Evolutionary conservation across 2,797 vertebrate species (phyloP), one percentile per base, ranked within the genome.

Genomic region (Acipenser ruthenus): DNA sequence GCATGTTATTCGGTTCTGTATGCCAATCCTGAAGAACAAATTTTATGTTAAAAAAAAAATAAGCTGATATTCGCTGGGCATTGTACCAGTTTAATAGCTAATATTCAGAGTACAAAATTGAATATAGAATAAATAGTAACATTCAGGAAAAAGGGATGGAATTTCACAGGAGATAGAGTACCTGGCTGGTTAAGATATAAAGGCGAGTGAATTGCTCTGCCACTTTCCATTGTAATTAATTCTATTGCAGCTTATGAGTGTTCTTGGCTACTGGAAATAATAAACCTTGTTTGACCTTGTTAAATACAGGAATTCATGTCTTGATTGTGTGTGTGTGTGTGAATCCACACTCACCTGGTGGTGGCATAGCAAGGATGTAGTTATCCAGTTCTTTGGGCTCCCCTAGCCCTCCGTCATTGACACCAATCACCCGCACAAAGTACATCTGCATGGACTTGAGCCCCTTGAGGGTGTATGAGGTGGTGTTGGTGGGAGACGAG

Each of bases 381-480:
- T 78, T 86, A 66, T 84, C 69, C 58, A 95, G 70, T 63, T 89
- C 85, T 0, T 74, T 52, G 0, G 91, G 78, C 10, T 75, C 73
- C 2, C 94, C 71, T 0, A 78, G 77, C 50, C 93, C 93, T 8
- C 89, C 80, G 1, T 89, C 79, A 0, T 89, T 89, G 48, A 82
- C 56, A 0, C 91, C 87, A 10, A 81, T 88, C 67, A 95, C 92
- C 2, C 89, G 86, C 13, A 93, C 69, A 70, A 90, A 82, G 80
- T 94, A 92, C 67, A 79, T 77, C 66, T 78, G 76, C 79, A 81
- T 80, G 66, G 87, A 62, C 52, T 69, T 87, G 0, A 95, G 87
- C 18, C 90, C 90, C 74, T 84, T 93, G 10, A 90, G 79, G 0
- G 74, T 89, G 79, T 85, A 92, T 52, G 78, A 78, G 23, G 88